A percentile compares a stretch with the other conserved stretches of the same genome.
Conservation (phyloP, 2,113 vertebrate species). For the Neomonachus schauinslandi region DNA sequence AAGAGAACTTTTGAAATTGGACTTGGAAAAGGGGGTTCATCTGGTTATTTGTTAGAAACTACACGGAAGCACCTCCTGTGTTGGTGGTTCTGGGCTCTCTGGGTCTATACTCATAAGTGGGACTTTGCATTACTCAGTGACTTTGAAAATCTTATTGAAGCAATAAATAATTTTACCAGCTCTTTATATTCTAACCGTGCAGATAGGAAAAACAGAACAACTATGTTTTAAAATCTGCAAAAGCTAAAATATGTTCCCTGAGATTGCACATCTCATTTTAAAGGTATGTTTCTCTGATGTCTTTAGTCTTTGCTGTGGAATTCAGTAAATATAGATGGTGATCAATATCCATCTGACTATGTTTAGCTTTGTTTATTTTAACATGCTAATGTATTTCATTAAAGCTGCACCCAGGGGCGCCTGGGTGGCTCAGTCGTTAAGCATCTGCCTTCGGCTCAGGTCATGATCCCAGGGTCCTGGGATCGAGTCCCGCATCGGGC, state of each 20-base stretch:
- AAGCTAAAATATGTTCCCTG: conserved; percentile 26
- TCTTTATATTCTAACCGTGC: background rate
- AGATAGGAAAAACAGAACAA: background rate
- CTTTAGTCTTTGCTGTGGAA: conserved; percentile 44
- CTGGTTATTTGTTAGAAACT: background rate
- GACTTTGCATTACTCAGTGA: background rate
- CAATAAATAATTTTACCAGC: background rate
- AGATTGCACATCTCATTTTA: conserved; percentile 18
- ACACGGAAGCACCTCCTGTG: background rate
- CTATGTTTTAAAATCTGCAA: conserved; percentile 27
- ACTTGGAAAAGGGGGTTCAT: background rate
- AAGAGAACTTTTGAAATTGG: background rate
- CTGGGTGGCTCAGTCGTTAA: no score
- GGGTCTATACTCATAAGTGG: background rate
- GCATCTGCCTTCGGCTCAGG: no score
- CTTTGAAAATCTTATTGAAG: background rate
- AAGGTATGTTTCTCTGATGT: background rate
- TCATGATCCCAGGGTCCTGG: no score
- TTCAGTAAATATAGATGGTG: conserved; percentile 69
- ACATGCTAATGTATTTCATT: conserved; percentile 77
- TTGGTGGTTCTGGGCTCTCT: background rate
- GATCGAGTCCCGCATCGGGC: no score
- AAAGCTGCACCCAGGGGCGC: conserved; percentile 63
- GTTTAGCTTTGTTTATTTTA: conserved; percentile 80
- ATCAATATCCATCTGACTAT: conserved; percentile 70